Conservation (phyloP, 2,888 invertebrate species). For the Brachynemurus nebulosus region DNA sequence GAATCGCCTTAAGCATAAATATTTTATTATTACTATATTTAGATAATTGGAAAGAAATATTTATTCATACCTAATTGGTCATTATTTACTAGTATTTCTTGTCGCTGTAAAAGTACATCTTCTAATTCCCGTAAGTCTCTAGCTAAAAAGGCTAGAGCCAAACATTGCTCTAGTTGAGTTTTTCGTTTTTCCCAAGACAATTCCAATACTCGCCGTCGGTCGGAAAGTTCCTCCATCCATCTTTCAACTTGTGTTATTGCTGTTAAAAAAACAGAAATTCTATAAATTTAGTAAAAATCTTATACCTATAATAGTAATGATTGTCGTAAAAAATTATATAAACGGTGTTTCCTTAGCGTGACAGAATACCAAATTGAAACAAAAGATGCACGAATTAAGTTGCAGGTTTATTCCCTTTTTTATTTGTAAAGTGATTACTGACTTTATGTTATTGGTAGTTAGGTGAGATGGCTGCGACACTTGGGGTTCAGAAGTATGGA, state of each 20-base stretch:
- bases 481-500: too few relatives aligned
- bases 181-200: constrained; percentile 52
- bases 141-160: constrained; percentile 58
- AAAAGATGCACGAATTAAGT: too few relatives aligned
- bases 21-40: too few relatives aligned
- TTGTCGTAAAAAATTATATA: too few relatives aligned
- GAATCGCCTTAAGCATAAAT: constrained; percentile 45
- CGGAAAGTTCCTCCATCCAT: constrained; percentile 62
- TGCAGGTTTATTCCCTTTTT: too few relatives aligned
- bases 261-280: constrained; percentile 19
- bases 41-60: too few relatives aligned
- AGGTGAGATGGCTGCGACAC: too few relatives aligned
- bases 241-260: constrained; percentile 56
- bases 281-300: neutral
- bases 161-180: constrained; percentile 61
- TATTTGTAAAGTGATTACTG: too few relatives aligned
- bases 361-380: too few relatives aligned
- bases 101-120: constrained; percentile 39
- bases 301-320: neutral
- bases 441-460: too few relatives aligned
- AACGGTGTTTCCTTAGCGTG: too few relatives aligned
- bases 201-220: constrained; percentile 58
- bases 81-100: constrained; percentile 39
- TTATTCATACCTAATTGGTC: constrained; percentile 38
- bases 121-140: constrained; percentile 54